Base-by-base conservation (phyloP, 2,797 vertebrate genomes). In the Ispidina picta region DNA sequence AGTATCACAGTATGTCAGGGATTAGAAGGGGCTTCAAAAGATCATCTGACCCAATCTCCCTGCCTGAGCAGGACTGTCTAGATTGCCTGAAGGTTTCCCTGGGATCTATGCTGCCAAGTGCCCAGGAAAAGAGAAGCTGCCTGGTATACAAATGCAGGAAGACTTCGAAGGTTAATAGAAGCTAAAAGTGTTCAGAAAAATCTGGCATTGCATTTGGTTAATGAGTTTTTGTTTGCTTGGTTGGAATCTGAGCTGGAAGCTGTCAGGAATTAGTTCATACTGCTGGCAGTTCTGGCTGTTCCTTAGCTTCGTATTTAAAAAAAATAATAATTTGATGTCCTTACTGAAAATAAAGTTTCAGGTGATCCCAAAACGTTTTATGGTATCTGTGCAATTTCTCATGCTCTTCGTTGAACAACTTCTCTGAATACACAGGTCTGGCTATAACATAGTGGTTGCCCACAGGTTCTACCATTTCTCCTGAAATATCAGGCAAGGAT, bases 391-490 rank as follows among this genome's bases (percentile, higher is more conserved):
- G 89, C 87, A 98, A 83, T 96, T 98, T 99, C 93, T 98, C 95
- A n/a, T 99, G 94, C 17, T 98, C 97, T 80, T 98, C 95, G 4
- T 93, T 89, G 65, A 99, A 99, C 14, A 89, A 68, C 23, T 98
- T 98, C 95, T 98, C 98, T 0, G 99, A 99, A 93, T 99, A 99
- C 44, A 99, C 96, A 2, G 98, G 97, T 93, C 99, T 98, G 95
- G 97, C 95, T 95, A 99, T 98, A 84, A 98, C 81, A 31, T 99
- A 99, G 92, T 98, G 98, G 85, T 97, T 98, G 12, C 97, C 98
- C 86, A 97, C 94, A 8, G 97, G 88, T 94, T 98, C 98, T 72
- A 98, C 98, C 98, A 98, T 98, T 95, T 95, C 79, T 83, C 52
- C 58, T 82, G 88, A 83, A 56, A 55, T 23, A 41, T 51, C 69